Conservation (phyloP, 2,888 invertebrate genomes). For the Cryptocephalus primarius region DNA sequence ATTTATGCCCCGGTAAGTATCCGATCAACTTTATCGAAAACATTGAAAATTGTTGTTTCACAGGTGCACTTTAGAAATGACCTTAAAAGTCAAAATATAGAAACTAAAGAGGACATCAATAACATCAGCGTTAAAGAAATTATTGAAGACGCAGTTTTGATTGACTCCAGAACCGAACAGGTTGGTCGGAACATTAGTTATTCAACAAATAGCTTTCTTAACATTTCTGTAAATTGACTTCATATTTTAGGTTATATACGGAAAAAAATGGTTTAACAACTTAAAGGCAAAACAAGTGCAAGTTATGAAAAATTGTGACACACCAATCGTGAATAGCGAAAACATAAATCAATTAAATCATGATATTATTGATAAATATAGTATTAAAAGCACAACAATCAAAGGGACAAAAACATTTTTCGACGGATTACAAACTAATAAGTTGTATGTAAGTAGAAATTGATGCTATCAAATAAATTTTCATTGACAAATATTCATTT, state of each 20-base stretch:
- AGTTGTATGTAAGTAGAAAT: conserved; percentile 21
- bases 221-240: background rate
- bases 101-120: conserved; percentile 21
- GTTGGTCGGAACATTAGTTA: conserved; percentile 12
- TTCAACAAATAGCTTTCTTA: background rate
- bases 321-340: conserved; percentile 17
- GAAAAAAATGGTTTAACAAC: conserved; percentile 21
- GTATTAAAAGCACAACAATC: conserved; percentile 15
- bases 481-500: too few relatives aligned
- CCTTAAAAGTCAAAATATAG: conserved; percentile 19
- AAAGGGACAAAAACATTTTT: conserved; percentile 28
- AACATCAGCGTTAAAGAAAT: conserved; percentile 24
- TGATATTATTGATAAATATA: conserved; percentile 20
- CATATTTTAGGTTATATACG: conserved; percentile 21
- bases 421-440: conserved; percentile 24
- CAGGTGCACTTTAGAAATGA: conserved; percentile 24
- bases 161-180: conserved; percentile 21
- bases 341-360: conserved; percentile 19
- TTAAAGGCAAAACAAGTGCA: conserved; percentile 11
- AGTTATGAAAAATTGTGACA: conserved; percentile 15
- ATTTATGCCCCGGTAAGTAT: conserved; percentile 21
- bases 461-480: conserved; percentile 5
- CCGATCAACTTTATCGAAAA: background rate
- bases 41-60: conserved; percentile 3
- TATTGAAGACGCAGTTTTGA: conserved; percentile 27